Percentiles rank a stretch among this genome's conserved stretches.
phyloP scores from a whole-genome alignment of 2,888 invertebrate species.

The Eilema griseolum region DNA sequence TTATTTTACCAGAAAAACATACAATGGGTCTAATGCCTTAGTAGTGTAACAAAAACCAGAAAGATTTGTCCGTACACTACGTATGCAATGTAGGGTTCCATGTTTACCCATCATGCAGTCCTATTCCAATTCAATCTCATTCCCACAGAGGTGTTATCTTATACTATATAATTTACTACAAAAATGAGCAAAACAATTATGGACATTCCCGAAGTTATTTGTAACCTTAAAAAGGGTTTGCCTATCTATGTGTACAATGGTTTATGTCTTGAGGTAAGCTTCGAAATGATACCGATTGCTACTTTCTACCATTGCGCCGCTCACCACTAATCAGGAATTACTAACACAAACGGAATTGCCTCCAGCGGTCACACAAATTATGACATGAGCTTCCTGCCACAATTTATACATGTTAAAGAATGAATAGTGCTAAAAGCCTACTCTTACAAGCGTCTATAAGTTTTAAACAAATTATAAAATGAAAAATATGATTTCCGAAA shows the following conservation, averaged over 20 bases:
- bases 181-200: not conserved
- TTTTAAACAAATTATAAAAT: not conserved
- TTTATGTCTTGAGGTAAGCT: not conserved
- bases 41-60: too few relatives aligned
- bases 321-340: slow-evolving; percentile 16
- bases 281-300: not conserved
- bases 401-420: not conserved
- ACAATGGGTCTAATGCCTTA: too few relatives aligned
- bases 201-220: not conserved
- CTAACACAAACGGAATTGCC: not conserved
- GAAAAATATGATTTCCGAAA: not conserved
- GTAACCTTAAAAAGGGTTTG: not conserved
- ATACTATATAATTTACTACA: not conserved
- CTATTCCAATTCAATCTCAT: not conserved
- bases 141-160: not conserved
- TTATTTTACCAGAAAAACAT: too few relatives aligned
- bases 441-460: not conserved
- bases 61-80: too few relatives aligned
- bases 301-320: slow-evolving; percentile 1
- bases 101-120: too few relatives aligned
- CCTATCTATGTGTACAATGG: not conserved
- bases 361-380: slow-evolving; percentile 4
- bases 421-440: not conserved
- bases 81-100: too few relatives aligned
- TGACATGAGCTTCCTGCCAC: not conserved